Conservation (phyloP, 2,888 invertebrate species). For the Torymus auratus region DNA sequence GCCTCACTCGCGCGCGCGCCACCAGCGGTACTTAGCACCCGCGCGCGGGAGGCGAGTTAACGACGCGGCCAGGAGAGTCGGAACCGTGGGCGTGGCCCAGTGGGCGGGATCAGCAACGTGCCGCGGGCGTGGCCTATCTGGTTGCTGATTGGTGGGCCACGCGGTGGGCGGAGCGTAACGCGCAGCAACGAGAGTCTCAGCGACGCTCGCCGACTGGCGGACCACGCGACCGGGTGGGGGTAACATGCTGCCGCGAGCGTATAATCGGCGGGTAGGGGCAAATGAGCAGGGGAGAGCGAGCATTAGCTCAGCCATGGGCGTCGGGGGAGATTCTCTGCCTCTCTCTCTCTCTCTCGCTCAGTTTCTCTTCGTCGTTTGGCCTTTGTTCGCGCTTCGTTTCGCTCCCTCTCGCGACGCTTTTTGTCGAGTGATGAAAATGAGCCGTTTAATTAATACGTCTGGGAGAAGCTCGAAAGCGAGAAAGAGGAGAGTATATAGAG, state of each 20-base stretch:
- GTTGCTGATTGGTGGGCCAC: constrained; percentile 14
- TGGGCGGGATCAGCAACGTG: constrained; percentile 20
- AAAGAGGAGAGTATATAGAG: too few species aligned
- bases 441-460: constrained; percentile 77
- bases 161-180: neutral
- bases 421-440: constrained; percentile 75
- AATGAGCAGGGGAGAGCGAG: constrained; percentile 23
- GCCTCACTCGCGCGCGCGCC: constrained; percentile 57
- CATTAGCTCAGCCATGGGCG: constrained; percentile 51
- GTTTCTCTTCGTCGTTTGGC: neutral
- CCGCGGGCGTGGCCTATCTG: neutral
- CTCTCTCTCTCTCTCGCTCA: constrained; percentile 23
- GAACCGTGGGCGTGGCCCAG: neutral
- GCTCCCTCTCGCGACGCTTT: constrained; percentile 60
- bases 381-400: constrained; percentile 28
- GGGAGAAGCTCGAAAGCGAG: constrained; percentile 56
- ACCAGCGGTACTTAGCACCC: constrained; percentile 62
- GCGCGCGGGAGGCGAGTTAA: constrained; percentile 7
- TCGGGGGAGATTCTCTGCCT: constrained; percentile 9
- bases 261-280: neutral
- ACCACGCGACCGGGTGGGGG: neutral
- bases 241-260: neutral
- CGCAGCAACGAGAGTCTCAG: neutral
- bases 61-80: constrained; percentile 57
- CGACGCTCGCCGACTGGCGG: neutral